Evolutionary conservation across 2,888 invertebrate genomes (phyloP), one percentile per base, ranked within the genome.

Genomic region (Agrochola circellaris): DNA sequence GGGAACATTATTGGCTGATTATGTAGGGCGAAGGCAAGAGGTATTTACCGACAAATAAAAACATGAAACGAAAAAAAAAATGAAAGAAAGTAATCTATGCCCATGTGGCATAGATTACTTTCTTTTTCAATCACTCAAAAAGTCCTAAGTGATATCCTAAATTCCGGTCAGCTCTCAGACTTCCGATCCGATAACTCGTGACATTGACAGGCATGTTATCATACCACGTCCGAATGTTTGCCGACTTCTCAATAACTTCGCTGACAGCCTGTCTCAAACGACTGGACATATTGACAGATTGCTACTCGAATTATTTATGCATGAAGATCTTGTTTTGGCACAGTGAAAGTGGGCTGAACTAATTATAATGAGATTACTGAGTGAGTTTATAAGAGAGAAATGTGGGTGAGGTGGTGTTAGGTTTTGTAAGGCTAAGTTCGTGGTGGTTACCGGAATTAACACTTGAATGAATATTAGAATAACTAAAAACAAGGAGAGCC

Each of bases 161-260:
- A 75, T 26, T 0, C 20, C 58, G 74, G 45, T 79, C 80, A 79
- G 23, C n/a, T 17, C 58, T 23, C 71, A 60, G 65, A 66, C 72
- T 71, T 78, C 72, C 65, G 64, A 56, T 30, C 61, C 45, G 54
- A n/a, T 62, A n/a, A 6, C 3, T 15, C 7, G 5, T 75, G 81
- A 81, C 68, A 79, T 56, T 79, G 66, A 73, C 66, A 20, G 2
- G 9, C 23, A 23, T 26, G 65, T 60, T 71, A 74, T 75, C 68
- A 64, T 34, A 54, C 23, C 54, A 79, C 56, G 86, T 88, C 86
- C 42, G 73, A 85, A 86, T 85, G 77, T 87, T 87, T 82, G 79
- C 82, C 66, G 34, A 73, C 77, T 54, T 62, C 84, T 81, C 84
- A 81, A 77, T 58, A 51, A 23, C 64, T 11, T 7, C 30, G 77